Base-by-base conservation (phyloP, 2,888 invertebrate genomes). In the Drosophila fulvimacula region DNA sequence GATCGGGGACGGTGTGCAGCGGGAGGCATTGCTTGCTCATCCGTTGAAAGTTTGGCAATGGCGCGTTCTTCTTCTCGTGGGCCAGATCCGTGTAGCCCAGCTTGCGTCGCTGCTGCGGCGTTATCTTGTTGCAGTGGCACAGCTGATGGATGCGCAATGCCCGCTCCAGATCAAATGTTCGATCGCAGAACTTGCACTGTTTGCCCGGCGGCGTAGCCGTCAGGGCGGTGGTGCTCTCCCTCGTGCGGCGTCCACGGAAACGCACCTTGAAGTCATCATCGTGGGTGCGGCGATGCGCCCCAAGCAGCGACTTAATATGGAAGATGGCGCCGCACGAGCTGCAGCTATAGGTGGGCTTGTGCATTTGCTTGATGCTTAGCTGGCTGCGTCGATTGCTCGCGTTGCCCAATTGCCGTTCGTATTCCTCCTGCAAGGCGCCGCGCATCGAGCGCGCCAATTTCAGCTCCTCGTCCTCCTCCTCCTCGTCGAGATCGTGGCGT, bases 31-130 rank as follows among this genome's bases (percentile, higher is more conserved):
- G 32, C 38, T 58, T 60, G 3, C 46, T 30, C 44, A 56, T 0
- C 3, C 69, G 66, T 24, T 65, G 51, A n/a, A 83, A 83, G n/a
- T 34, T 72, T 1, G 84, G 89, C 73, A 85, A 49, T 30, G 85
- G 89, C 0, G 79, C 60, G 15, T 78, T 76, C 69, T 89, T 89
- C 66, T 89, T 89, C 62, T 84, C 82, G 51, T 85, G 85, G 27
- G 69, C 70, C 44, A 89, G 46, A 38, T 85, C 85, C 2, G 89
- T 89, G 52, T 67, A 85, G 62, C 62, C 73, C 9, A 85, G 53
- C 6, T 76, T 86, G 65, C 85, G 89, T 0, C 87, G 81, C 64
- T 73, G 67, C 53, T 84, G 79, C 10, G 89, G 89, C 19, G 81
- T 59, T 32, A 85, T 85, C 67, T 85, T 89, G 44, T 52, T 78